Base-by-base conservation (phyloP, 2,797 vertebrate species). In the Erithacus rubecula region DNA sequence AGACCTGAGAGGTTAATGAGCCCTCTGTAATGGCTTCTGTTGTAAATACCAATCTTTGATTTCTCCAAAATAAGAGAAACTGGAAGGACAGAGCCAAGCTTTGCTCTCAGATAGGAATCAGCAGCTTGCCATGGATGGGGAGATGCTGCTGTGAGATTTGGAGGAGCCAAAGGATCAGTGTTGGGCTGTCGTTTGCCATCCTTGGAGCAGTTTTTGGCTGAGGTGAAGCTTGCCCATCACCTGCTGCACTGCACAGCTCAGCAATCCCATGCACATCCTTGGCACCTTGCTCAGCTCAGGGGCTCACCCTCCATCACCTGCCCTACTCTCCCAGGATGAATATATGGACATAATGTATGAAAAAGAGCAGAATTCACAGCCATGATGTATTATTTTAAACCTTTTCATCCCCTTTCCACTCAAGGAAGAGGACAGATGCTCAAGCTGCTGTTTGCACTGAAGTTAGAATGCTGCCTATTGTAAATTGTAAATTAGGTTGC, bases 1-100 rank as follows among this genome's bases (percentile, higher is more conserved):
- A 69, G 77, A 26, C 59, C 67, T 15, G 72, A 90, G 90, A 79
- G 56, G 34, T 96, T 96, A 93, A 93, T 65, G 85, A 90, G 85
- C 83, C 80, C 75, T 56, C 69, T 72, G 43, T 44, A 32, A 78
- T 1, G 27, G 63, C 70, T 87, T 18, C 72, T 94, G 91, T 22
- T 93, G 86, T 90, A 93, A 96, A 94, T 90, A 84, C 68, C 85
- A 51, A 77, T 70, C 93, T 53, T 10, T 5, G 53, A 9, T 64
- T 84, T 41, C 58, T 87, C 78, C 83, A 60, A 70, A 95, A 60
- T 49, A 30, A 55, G 58, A 60, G 63, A 36, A 82, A 46, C 78
- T 68, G 63, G 60, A 44, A 94, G 51, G 36, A 10, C 41, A 71
- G 77, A 46, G 52, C 18, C 17, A 12, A 55, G 71, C 30, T 49